Percentiles rank a stretch among this genome's conserved stretches.
These are phyloP conservation scores for Spatulosminthurus flaviceps DNA, from an alignment of 2,888 invertebrate species.

Conservation along the genomic window DNA sequence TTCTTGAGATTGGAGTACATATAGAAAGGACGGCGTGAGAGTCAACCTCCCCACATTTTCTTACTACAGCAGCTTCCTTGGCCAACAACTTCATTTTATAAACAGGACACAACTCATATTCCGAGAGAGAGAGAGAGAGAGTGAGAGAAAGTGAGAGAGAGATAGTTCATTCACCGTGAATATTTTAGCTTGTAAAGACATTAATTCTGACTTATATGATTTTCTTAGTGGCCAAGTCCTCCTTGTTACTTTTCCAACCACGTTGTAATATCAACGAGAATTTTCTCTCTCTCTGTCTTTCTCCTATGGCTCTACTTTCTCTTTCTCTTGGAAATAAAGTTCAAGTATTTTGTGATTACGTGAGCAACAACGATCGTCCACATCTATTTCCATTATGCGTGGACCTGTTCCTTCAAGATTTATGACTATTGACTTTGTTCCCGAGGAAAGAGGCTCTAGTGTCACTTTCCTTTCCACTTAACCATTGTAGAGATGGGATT, in stretches of 20 bases:
- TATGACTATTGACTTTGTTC: conserved; percentile 21
- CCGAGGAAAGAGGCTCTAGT: background rate
- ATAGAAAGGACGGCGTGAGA: background rate
- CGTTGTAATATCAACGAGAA: too few species aligned
- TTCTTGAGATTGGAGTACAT: background rate
- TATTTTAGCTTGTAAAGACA: background rate
- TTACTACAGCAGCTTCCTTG: background rate
- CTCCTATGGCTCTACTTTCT: background rate
- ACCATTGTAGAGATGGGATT: background rate
- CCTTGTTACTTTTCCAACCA: background rate
- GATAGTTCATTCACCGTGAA: conserved; percentile 13
- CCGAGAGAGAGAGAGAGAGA: too few species aligned
- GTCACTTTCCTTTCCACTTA: background rate
- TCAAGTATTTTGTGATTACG: conserved; percentile 18
- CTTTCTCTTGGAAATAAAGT: background rate
- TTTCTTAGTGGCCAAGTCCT: too few species aligned
- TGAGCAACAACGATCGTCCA: background rate
- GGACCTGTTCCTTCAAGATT: background rate
- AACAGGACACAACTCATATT: background rate
- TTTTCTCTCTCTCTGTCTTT: too few species aligned
- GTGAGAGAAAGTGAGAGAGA: too few species aligned
- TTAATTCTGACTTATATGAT: background rate
- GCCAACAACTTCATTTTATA: background rate
- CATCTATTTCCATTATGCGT: background rate
- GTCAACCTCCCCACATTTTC: background rate